Percentiles rank a stretch among this genome's conserved stretches.
phyloP scores from a whole-genome alignment of 2,113 vertebrate species.

The Hyperopisus bebe region DNA sequence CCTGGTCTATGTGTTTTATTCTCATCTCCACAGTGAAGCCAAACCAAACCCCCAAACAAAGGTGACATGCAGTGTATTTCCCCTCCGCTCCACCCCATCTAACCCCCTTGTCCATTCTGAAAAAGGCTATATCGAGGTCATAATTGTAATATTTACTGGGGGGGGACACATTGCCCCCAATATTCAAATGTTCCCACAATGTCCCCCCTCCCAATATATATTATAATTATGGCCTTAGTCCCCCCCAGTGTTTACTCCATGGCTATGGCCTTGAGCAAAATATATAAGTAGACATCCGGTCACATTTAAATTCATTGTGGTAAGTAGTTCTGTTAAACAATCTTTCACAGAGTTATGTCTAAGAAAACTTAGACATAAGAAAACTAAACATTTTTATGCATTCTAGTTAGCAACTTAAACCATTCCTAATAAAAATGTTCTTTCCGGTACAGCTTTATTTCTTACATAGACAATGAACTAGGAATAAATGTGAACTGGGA shows the following conservation, averaged over 20 bases:
- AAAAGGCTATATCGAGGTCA: not conserved
- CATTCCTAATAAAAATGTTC: not conserved
- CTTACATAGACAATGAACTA: not conserved
- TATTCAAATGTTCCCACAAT: not conserved
- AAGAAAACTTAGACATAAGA: not conserved
- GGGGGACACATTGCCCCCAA: not conserved
- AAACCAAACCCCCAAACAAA: not conserved
- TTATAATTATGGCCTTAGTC: not conserved
- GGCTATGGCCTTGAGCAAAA: not conserved
- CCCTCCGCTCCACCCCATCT: not conserved
- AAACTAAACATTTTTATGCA: not conserved
- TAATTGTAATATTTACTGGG: not conserved
- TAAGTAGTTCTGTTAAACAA: not conserved
- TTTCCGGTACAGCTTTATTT: not conserved
- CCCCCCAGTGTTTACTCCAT: not conserved
- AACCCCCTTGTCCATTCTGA: not conserved
- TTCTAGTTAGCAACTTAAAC: not conserved
- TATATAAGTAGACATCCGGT: not conserved
- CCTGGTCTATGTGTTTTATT: not conserved
- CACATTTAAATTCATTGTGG: not conserved
- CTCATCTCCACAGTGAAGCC: not conserved
- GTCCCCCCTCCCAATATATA: not conserved
- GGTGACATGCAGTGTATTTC: not conserved
- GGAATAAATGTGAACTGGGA: not conserved
- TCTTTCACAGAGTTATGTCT: not conserved